phyloP scores from a whole-genome alignment of 35 echinoderm and acorn worm genomes.

The Anneissia japonica region DNA sequence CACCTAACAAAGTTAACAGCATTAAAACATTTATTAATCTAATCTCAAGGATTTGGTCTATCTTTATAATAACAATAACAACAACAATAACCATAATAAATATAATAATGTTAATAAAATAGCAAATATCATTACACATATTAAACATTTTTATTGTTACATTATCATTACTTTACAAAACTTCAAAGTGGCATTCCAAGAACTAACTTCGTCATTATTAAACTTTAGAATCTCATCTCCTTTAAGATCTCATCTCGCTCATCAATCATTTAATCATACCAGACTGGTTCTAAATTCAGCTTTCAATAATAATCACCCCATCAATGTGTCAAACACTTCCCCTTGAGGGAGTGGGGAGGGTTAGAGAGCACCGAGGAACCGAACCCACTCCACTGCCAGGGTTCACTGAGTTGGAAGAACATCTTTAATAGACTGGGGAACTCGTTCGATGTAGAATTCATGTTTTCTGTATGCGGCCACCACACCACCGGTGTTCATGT shows the following conservation, averaged over 20 bases:
- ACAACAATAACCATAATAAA: too few relatives aligned
- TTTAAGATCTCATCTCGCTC: not conserved
- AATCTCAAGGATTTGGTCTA: too few relatives aligned
- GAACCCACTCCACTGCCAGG: not conserved
- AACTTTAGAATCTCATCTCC: not conserved
- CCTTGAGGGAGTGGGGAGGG: not conserved
- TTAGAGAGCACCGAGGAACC: not conserved
- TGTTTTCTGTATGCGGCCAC: constrained; percentile 73
- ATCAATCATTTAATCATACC: not conserved
- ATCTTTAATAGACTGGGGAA: constrained; percentile 86
- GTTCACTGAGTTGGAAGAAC: constrained; percentile 33
- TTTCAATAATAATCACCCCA: not conserved
- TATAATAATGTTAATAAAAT: too few relatives aligned
- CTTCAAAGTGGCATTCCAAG: not conserved
- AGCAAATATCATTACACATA: too few relatives aligned
- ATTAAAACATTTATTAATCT: too few relatives aligned
- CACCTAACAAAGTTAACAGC: too few relatives aligned
- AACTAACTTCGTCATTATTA: not conserved
- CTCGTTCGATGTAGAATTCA: constrained; percentile 69
- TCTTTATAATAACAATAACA: too few relatives aligned
- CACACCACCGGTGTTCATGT: constrained; percentile 77
- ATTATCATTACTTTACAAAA: too few relatives aligned
- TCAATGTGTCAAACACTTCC: not conserved
- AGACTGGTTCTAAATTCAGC: not conserved
- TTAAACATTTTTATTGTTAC: too few relatives aligned